These are phyloP conservation scores for Hartigia nigra DNA, from an alignment of 2,888 invertebrate genomes.

Conservation along the genomic window DNA sequence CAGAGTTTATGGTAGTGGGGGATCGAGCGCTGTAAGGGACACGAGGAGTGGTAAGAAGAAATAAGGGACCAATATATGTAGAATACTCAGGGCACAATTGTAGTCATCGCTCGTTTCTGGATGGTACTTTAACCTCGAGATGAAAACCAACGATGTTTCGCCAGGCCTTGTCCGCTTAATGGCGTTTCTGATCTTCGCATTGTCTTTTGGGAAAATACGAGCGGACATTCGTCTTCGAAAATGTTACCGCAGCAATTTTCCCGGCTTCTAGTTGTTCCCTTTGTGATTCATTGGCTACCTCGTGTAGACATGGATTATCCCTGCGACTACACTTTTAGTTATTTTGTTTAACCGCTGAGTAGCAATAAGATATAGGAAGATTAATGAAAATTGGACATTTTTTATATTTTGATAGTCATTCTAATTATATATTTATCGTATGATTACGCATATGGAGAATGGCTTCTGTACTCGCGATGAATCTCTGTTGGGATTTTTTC, in stretches of 20 bases:
- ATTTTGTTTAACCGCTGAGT: background rate
- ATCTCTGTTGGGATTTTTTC: background rate
- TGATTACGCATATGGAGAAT: too few relatives aligned
- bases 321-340: background rate
- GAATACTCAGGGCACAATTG: background rate
- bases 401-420: background rate
- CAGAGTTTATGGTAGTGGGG: too few relatives aligned
- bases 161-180: constrained; percentile 26
- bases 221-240: background rate
- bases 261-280: background rate
- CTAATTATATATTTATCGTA: background rate
- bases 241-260: background rate
- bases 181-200: constrained; percentile 32
- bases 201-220: constrained; percentile 20
- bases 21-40: background rate
- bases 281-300: background rate
- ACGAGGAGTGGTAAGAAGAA: background rate
- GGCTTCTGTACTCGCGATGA: background rate
- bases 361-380: background rate
- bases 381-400: background rate
- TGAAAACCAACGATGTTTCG: constrained; percentile 1
- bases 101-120: background rate
- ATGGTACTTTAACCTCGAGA: background rate
- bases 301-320: background rate
- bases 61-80: background rate